Evolutionary conservation across 2,888 invertebrate genomes (phyloP), one percentile per base, ranked within the genome.

Genomic region (Habrosyne pyritoides): DNA sequence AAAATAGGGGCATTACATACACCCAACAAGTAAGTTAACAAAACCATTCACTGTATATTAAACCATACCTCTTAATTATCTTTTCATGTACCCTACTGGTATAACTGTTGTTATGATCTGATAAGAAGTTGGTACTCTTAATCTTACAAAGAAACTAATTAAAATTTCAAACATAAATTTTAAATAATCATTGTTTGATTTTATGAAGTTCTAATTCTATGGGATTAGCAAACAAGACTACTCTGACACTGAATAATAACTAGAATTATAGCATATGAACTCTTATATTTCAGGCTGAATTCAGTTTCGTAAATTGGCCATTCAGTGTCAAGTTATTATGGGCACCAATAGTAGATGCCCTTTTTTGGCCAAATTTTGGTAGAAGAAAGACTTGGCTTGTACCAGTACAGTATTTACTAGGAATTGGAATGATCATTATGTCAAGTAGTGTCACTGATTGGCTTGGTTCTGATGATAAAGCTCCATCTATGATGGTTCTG

Each of bases 291-390:
- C 83, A 96, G 96, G 97, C 97, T 14, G 96, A 97, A 83, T 97
- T 98, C 84, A 99, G 99, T 90, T 97, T 98, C 79, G 98, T 97
- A 0, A 95, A 95, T 72, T 99, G 98, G 98, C 98, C 98, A 0
- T 97, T 97, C 75, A 95, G 95, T 83, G 87, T 99, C 48, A 99
- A 99, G 86, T 90, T 99, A 48, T 82, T 99, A 56, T 99, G 99
- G 99, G 99, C 99, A 0, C 99, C 99, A 1, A 95, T 99, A 67
- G 99, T 99, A 4, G 99, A 99, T 89, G 96, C 99, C 0, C 83
- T 98, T 50, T 99, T 96, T 83, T 95, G 95, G 64, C 91, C 94
- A 10, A 91, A 94, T 61, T 96, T 99, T 87, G 99, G 99, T 0
- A 93, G 99, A 22, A 93, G 99, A 59, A 99, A 99, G 93, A 98